Conservation (phyloP, 2,113 vertebrate genomes). For the Sisor rabdophorus region DNA sequence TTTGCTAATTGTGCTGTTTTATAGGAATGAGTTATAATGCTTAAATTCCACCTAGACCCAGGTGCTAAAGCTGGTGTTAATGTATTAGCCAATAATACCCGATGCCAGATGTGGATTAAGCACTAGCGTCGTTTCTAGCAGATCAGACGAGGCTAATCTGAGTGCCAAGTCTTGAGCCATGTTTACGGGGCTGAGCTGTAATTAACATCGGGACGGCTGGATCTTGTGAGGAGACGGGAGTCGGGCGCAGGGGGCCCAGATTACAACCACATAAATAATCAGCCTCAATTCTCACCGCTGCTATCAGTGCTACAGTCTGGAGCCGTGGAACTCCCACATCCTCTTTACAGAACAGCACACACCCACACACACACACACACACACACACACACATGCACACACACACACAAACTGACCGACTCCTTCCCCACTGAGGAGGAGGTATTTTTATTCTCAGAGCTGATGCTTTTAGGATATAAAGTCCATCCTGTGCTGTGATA, state of each 20-base stretch:
- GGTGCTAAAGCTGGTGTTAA: neutral
- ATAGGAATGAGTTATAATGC: neutral
- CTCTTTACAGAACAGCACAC: slow-evolving; percentile 44
- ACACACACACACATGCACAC: slow-evolving; percentile 32
- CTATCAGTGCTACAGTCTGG: slow-evolving; percentile 52
- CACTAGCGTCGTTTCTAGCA: slow-evolving; percentile 21
- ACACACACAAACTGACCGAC: slow-evolving; percentile 31
- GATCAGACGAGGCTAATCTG: slow-evolving; percentile 29
- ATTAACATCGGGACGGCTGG: slow-evolving; percentile 50
- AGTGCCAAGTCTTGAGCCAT: slow-evolving; percentile 39
- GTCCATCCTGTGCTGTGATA: slow-evolving; percentile 76
- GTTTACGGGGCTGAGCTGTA: slow-evolving; percentile 47
- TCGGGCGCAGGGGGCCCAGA: slow-evolving; percentile 40
- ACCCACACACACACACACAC: slow-evolving; percentile 26
- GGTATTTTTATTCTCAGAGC: slow-evolving; percentile 81
- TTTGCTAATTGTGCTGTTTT: neutral
- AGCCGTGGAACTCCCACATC: slow-evolving; percentile 42
- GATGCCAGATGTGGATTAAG: slow-evolving; percentile 24
- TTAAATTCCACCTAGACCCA: neutral
- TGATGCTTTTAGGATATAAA: slow-evolving; percentile 80
- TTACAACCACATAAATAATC: slow-evolving; percentile 55
- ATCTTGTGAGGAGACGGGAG: slow-evolving; percentile 30
- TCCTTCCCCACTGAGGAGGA: slow-evolving; percentile 58
- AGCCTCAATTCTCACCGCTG: slow-evolving; percentile 43
- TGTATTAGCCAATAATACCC: neutral